A percentile compares a stretch with the other conserved stretches of the same genome.
Conservation (phyloP, 2,888 invertebrate genomes). For the Cephonodes hylas region DNA sequence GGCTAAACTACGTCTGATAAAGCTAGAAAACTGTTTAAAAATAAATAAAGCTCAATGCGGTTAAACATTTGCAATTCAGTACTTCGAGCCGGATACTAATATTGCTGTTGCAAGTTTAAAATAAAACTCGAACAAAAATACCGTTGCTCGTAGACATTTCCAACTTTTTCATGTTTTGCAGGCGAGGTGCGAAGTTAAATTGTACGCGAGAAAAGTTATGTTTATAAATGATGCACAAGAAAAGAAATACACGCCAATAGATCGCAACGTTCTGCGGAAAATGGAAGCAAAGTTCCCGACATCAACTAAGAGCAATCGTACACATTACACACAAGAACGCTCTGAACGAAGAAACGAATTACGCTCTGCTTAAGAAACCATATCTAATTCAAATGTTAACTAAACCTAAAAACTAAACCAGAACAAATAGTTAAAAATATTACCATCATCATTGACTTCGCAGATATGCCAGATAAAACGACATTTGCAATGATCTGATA, state of each 20-base stretch:
- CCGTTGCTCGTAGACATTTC: slow-evolving; percentile 42
- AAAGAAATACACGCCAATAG: slow-evolving; percentile 44
- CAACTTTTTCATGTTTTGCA: slow-evolving; percentile 47
- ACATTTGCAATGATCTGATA: too few species aligned
- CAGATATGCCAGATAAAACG: too few species aligned
- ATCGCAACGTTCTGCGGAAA: slow-evolving; percentile 18
- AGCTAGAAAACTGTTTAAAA: neutral
- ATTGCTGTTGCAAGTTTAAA: slow-evolving; percentile 32
- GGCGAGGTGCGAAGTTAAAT: slow-evolving; percentile 58
- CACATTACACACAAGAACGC: slow-evolving; percentile 41
- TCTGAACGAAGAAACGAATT: too few species aligned
- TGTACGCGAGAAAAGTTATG: slow-evolving; percentile 57
- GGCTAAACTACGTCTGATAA: neutral
- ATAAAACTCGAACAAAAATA: slow-evolving; percentile 49
- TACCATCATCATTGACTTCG: too few species aligned
- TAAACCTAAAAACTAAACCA: too few species aligned
- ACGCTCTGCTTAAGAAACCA: neutral
- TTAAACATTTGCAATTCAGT: neutral
- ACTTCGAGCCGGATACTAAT: neutral
- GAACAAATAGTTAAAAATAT: too few species aligned
- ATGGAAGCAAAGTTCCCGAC: slow-evolving; percentile 19
- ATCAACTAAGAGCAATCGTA: slow-evolving; percentile 40
- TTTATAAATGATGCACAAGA: slow-evolving; percentile 68
- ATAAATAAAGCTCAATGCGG: neutral
- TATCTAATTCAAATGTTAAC: neutral